Base-by-base conservation (phyloP, 2,888 invertebrate genomes). In the Diogma glabrata region DNA sequence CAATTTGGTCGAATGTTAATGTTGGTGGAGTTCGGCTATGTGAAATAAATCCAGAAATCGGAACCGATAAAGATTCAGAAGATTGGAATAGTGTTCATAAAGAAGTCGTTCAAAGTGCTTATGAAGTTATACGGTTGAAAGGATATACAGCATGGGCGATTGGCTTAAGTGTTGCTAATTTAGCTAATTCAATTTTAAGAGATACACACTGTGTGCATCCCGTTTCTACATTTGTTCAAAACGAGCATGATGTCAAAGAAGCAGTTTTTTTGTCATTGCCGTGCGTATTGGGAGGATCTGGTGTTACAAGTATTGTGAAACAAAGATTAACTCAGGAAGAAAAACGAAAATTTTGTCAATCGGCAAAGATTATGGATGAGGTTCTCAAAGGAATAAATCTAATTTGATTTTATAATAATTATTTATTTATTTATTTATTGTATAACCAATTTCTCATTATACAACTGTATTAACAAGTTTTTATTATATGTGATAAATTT, bases 71-170 rank as follows among this genome's bases (percentile, higher is more conserved):
- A 0, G 90, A 91, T 63, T 67, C 75, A 0, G 88, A 90, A 64
- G 73, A 81, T 47, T 91, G 87, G 85, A 67, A 72, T 38, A 74
- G 79, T 10, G 64, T 87, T 2, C 88, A 90, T 66, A 75, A 76
- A 53, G 74, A 81, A 59, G 89, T 92, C 4, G 79, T 89, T 1
- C 69, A 79, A 45, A 84, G 85, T 58, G 90, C 88, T 0, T 83
- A 83, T 62, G 80, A 86, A 58, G 81, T 90, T 20, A 87, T 85
- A 64, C 78, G 75, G 59, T 70, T 82, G 56, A 90, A 90, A 66
- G 89, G 89, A 1, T 89, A 88, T 70, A 89, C 89, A 0, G 87
- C 84, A 19, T 89, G 89, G 88, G 89, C 88, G 1, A 82, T 89
- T 55, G 89, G 86, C 0, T 71, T 87, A 10, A 82, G 84, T 55